These are phyloP conservation scores for Petrocephalus schoutedeni DNA, from an alignment of 2,797 vertebrate species.

Conservation along the genomic window DNA sequence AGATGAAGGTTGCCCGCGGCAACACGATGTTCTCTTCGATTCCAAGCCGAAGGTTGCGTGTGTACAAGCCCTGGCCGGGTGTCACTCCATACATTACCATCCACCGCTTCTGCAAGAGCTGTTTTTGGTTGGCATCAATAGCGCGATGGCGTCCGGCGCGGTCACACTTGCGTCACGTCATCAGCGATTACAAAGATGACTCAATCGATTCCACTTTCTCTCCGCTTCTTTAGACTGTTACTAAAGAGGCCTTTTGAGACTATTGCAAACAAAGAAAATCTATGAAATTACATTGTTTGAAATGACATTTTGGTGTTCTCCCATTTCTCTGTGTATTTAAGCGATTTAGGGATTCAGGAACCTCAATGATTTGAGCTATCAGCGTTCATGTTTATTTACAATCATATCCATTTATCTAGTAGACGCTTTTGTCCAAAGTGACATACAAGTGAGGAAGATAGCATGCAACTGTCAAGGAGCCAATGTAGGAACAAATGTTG, in stretches of 20 bases:
- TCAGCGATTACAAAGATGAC: neutral
- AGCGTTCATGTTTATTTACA: neutral
- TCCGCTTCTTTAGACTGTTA: neutral
- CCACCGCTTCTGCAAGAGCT: neutral
- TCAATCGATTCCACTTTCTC: neutral
- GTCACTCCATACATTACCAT: neutral
- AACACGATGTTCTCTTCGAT: no score
- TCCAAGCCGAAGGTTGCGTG: neutral
- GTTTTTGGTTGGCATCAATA: neutral
- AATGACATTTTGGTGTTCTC: neutral
- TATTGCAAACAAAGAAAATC: slow-evolving; percentile 2
- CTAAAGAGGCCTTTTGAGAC: neutral
- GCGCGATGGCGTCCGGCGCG: neutral
- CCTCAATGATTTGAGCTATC: neutral
- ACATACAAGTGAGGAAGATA: neutral
- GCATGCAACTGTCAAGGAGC: neutral
- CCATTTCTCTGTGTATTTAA: neutral
- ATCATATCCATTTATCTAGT: neutral
- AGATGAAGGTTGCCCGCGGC: no score
- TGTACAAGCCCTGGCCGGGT: neutral
- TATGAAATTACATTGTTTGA: neutral
- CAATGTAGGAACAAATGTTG: neutral
- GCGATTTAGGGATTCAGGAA: neutral
- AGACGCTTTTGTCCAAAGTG: neutral
- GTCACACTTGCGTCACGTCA: neutral